These are phyloP conservation scores for Xiphydria camelus DNA, from an alignment of 2,888 invertebrate genomes.

Conservation along the genomic window DNA sequence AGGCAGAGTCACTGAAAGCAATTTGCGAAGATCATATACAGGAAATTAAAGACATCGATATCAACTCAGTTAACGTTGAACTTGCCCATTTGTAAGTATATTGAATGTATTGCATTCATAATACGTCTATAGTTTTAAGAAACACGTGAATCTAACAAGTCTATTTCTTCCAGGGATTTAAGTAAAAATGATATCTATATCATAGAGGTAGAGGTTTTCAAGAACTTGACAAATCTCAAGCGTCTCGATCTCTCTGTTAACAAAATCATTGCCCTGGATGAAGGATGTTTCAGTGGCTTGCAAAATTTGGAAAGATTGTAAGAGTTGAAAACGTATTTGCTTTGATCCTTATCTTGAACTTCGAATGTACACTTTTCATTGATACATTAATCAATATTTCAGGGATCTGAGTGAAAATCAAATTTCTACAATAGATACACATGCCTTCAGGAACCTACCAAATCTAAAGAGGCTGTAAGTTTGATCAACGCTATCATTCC, in stretches of 20 bases:
- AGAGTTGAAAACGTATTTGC: conserved; percentile 51
- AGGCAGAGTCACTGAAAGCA: conserved; percentile 64
- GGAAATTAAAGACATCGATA: conserved; percentile 65
- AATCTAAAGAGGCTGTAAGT: conserved; percentile 70
- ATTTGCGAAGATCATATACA: conserved; percentile 67
- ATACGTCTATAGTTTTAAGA: too few relatives aligned
- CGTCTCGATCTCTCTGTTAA: conserved; percentile 71
- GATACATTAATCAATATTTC: conserved; percentile 34
- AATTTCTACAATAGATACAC: conserved; percentile 72
- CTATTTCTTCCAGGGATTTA: conserved; percentile 63
- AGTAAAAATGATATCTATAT: conserved; percentile 65
- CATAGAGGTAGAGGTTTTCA: conserved; percentile 53
- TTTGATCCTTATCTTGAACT: conserved; percentile 5
- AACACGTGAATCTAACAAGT: background rate
- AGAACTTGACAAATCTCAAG: conserved; percentile 56
- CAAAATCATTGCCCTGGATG: conserved; percentile 69
- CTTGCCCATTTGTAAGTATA: conserved; percentile 69
- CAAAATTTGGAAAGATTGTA: conserved; percentile 72
- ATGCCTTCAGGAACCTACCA: conserved; percentile 75
- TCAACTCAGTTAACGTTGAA: conserved; percentile 65
- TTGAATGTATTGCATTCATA: too few relatives aligned
- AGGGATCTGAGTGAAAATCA: conserved; percentile 82
- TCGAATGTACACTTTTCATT: conserved; percentile 13
- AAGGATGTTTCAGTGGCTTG: conserved; percentile 71
- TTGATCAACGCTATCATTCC: conserved; percentile 19